Evolutionary conservation across 1,140 invertebrate genomes (phyloP).

Genomic region (Copidosoma floridanum): DNA sequence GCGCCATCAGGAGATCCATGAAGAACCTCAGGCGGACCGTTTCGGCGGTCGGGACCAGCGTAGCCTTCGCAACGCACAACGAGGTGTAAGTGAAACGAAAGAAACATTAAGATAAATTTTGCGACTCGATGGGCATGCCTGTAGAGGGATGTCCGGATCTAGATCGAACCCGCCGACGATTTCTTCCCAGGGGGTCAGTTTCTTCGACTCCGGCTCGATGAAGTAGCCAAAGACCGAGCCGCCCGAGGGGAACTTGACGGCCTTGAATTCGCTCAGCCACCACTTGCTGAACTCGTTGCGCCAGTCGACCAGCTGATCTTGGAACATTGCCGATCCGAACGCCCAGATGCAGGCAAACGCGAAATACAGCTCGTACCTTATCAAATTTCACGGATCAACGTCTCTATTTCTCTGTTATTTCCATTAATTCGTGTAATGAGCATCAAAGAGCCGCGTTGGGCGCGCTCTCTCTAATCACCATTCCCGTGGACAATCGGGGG

Average conservation of each 20-base stretch:
- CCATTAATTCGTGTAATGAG: neutral
- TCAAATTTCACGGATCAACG: neutral
- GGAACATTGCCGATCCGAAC: slow-evolving; percentile 86
- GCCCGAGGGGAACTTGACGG: slow-evolving; percentile 80
- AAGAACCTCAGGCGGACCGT: slow-evolving; percentile 87
- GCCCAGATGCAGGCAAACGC: slow-evolving; percentile 90
- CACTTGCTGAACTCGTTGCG: slow-evolving; percentile 91
- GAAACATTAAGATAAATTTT: too few species aligned
- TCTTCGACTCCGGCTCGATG: slow-evolving; percentile 81
- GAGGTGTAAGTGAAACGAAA: too few species aligned
- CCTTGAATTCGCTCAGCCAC: slow-evolving; percentile 88
- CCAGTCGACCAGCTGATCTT: slow-evolving; percentile 87
- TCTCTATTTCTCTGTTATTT: neutral
- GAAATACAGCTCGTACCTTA: slow-evolving; percentile 91
- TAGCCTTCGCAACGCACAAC: slow-evolving; percentile 63
- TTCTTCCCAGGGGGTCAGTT: slow-evolving; percentile 84
- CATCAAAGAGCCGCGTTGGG: too few species aligned
- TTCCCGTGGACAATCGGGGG: slow-evolving; percentile 85
- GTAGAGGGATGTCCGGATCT: slow-evolving; percentile 82
- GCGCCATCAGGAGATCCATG: slow-evolving; percentile 80
- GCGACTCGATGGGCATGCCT: slow-evolving; percentile 56
- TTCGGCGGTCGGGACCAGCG: slow-evolving; percentile 85
- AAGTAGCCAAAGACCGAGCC: slow-evolving; percentile 89
- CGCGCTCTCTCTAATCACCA: slow-evolving; percentile 62
- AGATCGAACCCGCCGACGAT: slow-evolving; percentile 74